Conservation (phyloP, 2,888 invertebrate species). For the Acanthosepion esculentum region DNA sequence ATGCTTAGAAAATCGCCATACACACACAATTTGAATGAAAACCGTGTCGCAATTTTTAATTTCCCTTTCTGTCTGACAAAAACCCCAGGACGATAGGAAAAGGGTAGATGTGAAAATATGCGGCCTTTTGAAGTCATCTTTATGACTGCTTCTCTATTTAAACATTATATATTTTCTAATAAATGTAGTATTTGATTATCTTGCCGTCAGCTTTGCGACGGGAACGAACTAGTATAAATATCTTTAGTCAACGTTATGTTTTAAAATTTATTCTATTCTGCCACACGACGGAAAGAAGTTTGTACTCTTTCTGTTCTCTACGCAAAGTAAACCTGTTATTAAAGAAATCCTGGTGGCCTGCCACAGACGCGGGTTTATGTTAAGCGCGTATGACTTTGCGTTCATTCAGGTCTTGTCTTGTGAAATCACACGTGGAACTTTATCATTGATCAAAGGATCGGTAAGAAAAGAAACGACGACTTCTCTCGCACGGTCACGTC, state of each 20-base stretch:
- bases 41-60: no score
- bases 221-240: not conserved
- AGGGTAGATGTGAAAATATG: no score
- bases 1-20: no score
- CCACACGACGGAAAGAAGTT: not conserved
- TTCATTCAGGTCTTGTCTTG: not conserved
- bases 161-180: no score
- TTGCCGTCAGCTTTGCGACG: no score
- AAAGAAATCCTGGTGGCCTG: not conserved
- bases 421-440: constrained; percentile 18
- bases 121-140: no score
- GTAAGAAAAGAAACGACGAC: not conserved
- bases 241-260: not conserved
- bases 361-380: not conserved
- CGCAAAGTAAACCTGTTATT: not conserved
- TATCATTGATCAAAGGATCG: not conserved
- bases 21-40: no score
- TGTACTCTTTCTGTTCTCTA: not conserved
- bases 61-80: no score
- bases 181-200: no score
- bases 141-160: no score
- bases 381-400: not conserved
- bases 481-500: not conserved
- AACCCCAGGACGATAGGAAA: no score
- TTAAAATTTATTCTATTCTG: not conserved